Base-by-base conservation (phyloP, 2,888 invertebrate genomes). In the Gymnosoma rotundatum region DNA sequence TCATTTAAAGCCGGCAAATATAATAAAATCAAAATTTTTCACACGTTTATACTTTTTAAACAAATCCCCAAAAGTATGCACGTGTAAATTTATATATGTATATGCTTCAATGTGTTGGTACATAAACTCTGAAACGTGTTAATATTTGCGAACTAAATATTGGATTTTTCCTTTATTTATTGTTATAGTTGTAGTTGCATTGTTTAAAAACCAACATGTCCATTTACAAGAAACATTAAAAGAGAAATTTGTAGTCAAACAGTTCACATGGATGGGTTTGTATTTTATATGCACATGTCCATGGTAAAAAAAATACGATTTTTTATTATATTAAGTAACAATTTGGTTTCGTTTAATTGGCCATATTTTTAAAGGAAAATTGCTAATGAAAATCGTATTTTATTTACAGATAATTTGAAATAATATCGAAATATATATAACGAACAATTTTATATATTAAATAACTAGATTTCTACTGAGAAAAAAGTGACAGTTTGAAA, bases 81-180 rank as follows among this genome's bases (percentile, higher is more conserved):
- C 54, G 54, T 76, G 75, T 14, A 58, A 67, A 61, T 45, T 42
- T 67, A 12, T 4, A 4, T 50, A 20, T 72, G 8, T 4, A 4
- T 50, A 20, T 72, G 8, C 14, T 48, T 48, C 16, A 48, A 0
- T 66, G 56, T 66, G 64, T 63, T 58, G 25, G 32, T 61, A 63
- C 61, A 66, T 61, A 73, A 76, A 82, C 60, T 76, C n/a, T 82
- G 25, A 64, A 58, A 75, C 58, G 45, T 75, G 78, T 64, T 72
- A 60, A 61, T 72, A 72, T 66, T 78, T 78, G 67, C 73, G 73
- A 78, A 69, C 50, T 48, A 79, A 78, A 75, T 70, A 69, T 70
- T 36, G 9, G 18, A 36, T 48, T 56, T 64, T 48, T 48, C 3
- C 7, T 42, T 10, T 12, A 14, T 20, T 61, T 69, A 36, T 52